Base-by-base conservation (phyloP, 2,797 vertebrate species). In the Sandelia bainsii region DNA sequence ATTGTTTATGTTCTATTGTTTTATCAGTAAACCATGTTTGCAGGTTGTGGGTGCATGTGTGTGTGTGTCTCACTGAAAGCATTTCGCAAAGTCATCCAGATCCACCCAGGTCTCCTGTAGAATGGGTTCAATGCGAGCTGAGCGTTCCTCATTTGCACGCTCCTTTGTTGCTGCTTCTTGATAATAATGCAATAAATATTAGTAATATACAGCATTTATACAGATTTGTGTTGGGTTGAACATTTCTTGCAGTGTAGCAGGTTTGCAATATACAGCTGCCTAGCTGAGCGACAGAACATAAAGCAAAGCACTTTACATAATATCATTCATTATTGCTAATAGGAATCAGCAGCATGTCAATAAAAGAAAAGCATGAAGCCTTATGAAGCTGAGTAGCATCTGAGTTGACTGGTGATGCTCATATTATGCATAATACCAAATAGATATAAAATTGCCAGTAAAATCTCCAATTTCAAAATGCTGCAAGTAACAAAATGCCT, bases 51-150 rank as follows among this genome's bases (percentile, higher is more conserved):
- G 17, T 67, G 32, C 51, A 8, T 45, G 9, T 76, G 11, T 74
- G 11, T 74, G 48, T 69, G 40, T 69, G 6, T 71, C 96, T 96
- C 91, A 99, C 97, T 97, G 96, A 89, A 99, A 99, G 87, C 96
- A 96, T 77, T 94, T 87, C 75, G 90, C 91, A 83, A 99, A 97
- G 84, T 97, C 96, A 57, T 96, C 92, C 81, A 95, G 91, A 71
- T 96, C 93, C 70, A 99, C 82, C 98, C 97, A 98, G 27, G 92
- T 94, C 90, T 96, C 92, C 79, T 85, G 93, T 53, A 94, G 89
- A 64, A 85, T 14, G 0, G 80, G 50, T 69, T 77, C 92, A 1
- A 91, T 75, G 59, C 80, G 19, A 58, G 20, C 8, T 23, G 51
- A 66, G 0, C 34, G 0, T 23, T 22, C 73, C 8, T 60, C 46